A percentile compares a stretch with the other conserved stretches of the same genome.
Evolutionary conservation across 2,797 vertebrate species (phyloP).

Genomic region (Manis javanica): DNA sequence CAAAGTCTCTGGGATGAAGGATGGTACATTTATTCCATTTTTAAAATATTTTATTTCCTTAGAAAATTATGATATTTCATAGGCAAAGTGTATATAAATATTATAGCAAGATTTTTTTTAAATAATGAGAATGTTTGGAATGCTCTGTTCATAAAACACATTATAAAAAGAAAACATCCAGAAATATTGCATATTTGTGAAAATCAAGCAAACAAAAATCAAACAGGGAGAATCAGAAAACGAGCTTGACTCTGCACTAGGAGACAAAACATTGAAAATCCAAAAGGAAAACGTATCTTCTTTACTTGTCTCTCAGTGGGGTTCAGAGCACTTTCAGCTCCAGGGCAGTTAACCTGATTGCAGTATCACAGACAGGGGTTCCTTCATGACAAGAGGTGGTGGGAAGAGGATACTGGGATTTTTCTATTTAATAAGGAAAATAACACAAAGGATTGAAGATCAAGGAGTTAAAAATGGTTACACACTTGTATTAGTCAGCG

Average conservation of each 20-base stretch:
- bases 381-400: background rate
- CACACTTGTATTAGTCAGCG: background rate
- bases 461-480: background rate
- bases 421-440: background rate
- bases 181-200: background rate
- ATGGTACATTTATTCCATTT: background rate
- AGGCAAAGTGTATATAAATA: background rate
- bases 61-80: conserved; percentile 51
- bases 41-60: background rate
- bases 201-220: background rate
- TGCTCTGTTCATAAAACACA: background rate
- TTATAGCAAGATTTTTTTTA: background rate
- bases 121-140: background rate
- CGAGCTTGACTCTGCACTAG: background rate
- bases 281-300: background rate
- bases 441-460: background rate
- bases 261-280: background rate
- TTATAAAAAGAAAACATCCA: background rate
- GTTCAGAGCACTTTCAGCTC: background rate
- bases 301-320: background rate
- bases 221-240: background rate
- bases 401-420: background rate
- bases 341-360: background rate
- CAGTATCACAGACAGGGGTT: background rate
- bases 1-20: conserved; percentile 28